Conservation (phyloP, 2,113 vertebrate genomes). For the Eupsittula cactorum region DNA sequence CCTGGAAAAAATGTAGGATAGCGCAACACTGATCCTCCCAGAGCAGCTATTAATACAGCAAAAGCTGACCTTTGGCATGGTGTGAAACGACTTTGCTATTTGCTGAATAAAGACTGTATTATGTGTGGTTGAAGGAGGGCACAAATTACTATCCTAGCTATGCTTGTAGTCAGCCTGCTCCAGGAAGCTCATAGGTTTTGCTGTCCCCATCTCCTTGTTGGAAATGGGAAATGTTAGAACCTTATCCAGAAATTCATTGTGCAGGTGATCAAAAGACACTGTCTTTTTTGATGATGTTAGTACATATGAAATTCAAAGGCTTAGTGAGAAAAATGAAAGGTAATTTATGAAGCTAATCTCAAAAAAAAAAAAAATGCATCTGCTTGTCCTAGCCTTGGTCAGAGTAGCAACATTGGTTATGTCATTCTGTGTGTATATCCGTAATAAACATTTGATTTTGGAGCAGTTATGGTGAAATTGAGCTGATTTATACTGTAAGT, state of each 20-base stretch:
- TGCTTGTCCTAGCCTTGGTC: neutral
- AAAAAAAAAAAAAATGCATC: neutral
- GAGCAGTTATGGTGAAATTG: neutral
- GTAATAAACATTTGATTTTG: neutral
- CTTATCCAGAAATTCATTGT: neutral
- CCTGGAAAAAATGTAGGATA: slow-evolving; percentile 82
- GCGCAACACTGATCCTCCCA: slow-evolving; percentile 81
- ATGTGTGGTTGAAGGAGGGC: slow-evolving; percentile 73
- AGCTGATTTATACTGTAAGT: neutral
- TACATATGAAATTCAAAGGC: neutral
- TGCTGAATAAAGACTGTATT: slow-evolving; percentile 81
- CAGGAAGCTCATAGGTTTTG: slow-evolving; percentile 47
- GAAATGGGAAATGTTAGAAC: neutral
- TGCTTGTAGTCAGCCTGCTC: slow-evolving; percentile 48
- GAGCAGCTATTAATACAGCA: slow-evolving; percentile 83
- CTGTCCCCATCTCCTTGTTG: neutral
- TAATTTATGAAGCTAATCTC: neutral
- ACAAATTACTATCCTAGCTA: slow-evolving; percentile 68
- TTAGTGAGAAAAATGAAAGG: neutral
- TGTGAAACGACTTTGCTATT: slow-evolving; percentile 78
- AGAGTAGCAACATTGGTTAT: neutral
- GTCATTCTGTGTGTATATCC: neutral
- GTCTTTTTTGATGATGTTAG: neutral
- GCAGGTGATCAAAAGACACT: neutral
- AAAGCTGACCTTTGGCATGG: slow-evolving; percentile 79